Base-by-base conservation (phyloP, 2,888 invertebrate species). In the Diogma glabrata region DNA sequence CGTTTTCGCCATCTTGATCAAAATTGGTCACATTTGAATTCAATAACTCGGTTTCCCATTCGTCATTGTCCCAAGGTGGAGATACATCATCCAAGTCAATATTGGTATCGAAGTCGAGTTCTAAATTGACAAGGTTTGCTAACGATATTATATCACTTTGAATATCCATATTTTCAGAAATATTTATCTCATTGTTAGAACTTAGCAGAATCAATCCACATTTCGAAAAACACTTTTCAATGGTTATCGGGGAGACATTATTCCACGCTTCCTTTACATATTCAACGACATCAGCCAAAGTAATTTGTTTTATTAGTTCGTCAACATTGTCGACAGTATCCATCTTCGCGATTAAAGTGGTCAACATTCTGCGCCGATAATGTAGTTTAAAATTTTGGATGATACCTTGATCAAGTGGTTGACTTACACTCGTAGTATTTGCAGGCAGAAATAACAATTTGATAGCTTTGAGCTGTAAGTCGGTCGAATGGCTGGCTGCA, bases 401-500 rank as follows among this genome's bases (percentile, higher is more conserved):
- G 16, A 36, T 36, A 7, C 36, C 36, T 14, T 36, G 36, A 36
- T 14, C 36, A 36, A 36, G 16, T 36, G 36, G 36, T 36, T 36
- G 36, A 36, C 3, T 14, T 36, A 36, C 16, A 14, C 36, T 36
- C 3, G 36, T 36, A 14, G 36, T 36, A 36, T 36, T 36, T 36
- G 36, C 8, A 5, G 36, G 36, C 36, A 36, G 16, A 36, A 36
- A 36, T 36, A 36, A n/a, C n/a, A n/a, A n/a, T n/a, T n/a, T n/a
- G n/a, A n/a, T n/a, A 36, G 36, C 5, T 36, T 36, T 36, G 36
- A 36, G 36, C 36, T 36, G 5, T 9, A 36, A 36, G 5, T 36
- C 36, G 36, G 36, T 36, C 7, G 36, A 36, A 36, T 36, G 36
- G 36, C 36, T 36, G 36, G 36, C 9, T 36, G 36, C 36, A 36